These are phyloP conservation scores for Mesochorus sp. DNA, from an alignment of 2,888 invertebrate genomes.

Conservation along the genomic window DNA sequence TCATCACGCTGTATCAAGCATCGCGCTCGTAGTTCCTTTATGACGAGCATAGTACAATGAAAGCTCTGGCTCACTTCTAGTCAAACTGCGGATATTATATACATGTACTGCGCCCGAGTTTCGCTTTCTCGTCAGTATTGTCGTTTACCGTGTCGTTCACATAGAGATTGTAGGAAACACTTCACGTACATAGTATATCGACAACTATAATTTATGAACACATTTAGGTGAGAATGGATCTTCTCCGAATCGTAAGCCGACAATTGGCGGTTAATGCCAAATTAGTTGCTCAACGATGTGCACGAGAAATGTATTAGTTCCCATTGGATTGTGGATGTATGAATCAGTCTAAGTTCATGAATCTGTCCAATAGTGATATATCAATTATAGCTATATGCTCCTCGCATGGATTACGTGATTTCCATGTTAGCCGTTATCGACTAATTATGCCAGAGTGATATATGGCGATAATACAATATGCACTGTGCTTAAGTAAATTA, in stretches of 20 bases:
- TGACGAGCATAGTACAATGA: not conserved
- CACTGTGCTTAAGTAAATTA: too few relatives aligned
- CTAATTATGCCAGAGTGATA: not conserved
- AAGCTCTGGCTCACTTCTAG: not conserved
- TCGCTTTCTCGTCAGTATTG: not conserved
- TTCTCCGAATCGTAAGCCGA: not conserved
- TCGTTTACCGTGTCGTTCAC: not conserved
- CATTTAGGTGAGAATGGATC: not conserved
- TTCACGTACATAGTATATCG: too few relatives aligned
- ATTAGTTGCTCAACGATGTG: not conserved
- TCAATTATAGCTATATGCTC: not conserved
- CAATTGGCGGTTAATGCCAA: not conserved
- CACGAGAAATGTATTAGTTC: not conserved
- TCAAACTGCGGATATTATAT: not conserved
- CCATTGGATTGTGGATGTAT: not conserved
- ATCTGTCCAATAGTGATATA: not conserved
- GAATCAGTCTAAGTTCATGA: not conserved
- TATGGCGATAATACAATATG: not conserved
- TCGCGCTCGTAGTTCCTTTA: constrained; percentile 20
- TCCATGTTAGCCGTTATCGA: not conserved
- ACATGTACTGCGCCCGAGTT: not conserved
- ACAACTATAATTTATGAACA: constrained; percentile 10
- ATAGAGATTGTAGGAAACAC: too few relatives aligned
- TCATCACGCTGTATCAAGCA: constrained; percentile 36
- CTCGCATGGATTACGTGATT: not conserved